Evolutionary conservation across 2,797 vertebrate genomes (phyloP).

Genomic region (Sternotherus odoratus): DNA sequence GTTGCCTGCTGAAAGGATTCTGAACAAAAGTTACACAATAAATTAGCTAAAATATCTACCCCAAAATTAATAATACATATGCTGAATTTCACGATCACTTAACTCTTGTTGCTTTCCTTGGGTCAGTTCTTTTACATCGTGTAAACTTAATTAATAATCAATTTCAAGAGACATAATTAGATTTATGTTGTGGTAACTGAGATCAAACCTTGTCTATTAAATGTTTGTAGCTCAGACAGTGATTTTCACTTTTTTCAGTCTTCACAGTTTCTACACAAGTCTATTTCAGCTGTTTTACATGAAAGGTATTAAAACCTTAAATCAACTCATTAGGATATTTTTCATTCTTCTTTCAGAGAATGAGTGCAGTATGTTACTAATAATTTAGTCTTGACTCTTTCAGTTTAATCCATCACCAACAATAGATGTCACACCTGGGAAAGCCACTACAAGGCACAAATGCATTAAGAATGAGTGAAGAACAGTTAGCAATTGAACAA

Average conservation of each 20-base stretch:
- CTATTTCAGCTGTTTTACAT: not conserved
- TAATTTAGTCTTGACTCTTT: not conserved
- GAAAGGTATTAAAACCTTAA: not conserved
- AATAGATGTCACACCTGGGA: not conserved
- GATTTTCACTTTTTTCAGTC: not conserved
- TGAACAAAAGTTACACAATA: not conserved
- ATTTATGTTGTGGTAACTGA: not conserved
- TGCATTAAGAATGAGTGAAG: not conserved
- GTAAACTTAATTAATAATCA: not conserved
- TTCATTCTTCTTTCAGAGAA: not conserved
- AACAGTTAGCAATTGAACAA: not conserved
- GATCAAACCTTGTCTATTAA: not conserved
- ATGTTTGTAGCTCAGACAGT: not conserved
- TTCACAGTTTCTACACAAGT: not conserved
- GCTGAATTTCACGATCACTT: not conserved
- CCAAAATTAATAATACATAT: not conserved
- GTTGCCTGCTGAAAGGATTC: not conserved
- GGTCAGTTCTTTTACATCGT: not conserved
- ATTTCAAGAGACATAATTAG: not conserved
- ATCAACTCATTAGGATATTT: not conserved
- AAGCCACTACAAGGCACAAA: not conserved
- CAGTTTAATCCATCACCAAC: not conserved
- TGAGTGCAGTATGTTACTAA: not conserved
- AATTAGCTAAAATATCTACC: not conserved
- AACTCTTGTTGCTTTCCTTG: not conserved